Evolutionary conservation across 1,140 invertebrate genomes (phyloP).

Genomic region (Drosophila equinoxialis): DNA sequence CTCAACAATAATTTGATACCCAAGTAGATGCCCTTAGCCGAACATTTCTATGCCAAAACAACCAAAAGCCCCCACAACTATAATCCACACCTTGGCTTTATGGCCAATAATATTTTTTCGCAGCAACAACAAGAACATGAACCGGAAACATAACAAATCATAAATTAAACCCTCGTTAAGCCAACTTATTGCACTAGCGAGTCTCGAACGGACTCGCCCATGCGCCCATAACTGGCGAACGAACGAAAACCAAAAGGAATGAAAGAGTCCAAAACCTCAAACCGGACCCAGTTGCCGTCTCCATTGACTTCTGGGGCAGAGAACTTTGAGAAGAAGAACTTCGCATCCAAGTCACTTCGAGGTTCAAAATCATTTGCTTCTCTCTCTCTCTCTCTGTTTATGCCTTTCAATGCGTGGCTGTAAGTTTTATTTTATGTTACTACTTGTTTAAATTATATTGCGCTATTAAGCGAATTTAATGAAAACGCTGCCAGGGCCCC

Average conservation of each 20-base stretch:
- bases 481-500: conserved; percentile 76
- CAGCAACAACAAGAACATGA: conserved; percentile 65
- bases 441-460: conserved; percentile 83
- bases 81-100: conserved; percentile 80
- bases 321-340: not conserved
- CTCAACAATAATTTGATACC: not conserved
- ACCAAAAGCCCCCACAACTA: conserved; percentile 42
- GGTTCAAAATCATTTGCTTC: conserved; percentile 69
- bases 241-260: conserved; percentile 9
- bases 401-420: conserved; percentile 74
- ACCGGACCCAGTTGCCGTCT: conserved; percentile 24
- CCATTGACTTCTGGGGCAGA: not conserved
- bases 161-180: conserved; percentile 83
- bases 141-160: conserved; percentile 83
- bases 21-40: too few species aligned
- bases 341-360: not conserved
- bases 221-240: conserved; percentile 64
- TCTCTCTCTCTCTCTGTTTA: conserved; percentile 36
- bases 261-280: too few species aligned
- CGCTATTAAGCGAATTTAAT: conserved; percentile 82
- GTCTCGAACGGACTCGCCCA: conserved; percentile 61
- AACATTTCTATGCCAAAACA: conserved; percentile 33
- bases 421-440: conserved; percentile 82
- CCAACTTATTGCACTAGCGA: conserved; percentile 78
- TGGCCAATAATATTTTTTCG: conserved; percentile 70